Conservation (phyloP, 2,113 vertebrate genomes). For the Pogonocichla stellata region DNA sequence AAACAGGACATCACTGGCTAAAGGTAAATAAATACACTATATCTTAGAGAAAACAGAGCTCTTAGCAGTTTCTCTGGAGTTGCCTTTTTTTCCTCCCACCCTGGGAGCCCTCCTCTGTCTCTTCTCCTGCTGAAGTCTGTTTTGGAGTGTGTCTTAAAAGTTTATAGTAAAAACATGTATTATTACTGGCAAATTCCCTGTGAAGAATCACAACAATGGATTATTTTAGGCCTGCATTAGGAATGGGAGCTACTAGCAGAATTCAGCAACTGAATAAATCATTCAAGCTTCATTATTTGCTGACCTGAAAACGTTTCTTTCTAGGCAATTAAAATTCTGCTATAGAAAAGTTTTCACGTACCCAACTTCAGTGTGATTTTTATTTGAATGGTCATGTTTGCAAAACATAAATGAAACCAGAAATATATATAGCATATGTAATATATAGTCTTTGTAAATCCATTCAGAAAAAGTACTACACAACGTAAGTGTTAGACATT, state of each 20-base stretch:
- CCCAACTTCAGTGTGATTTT: not conserved
- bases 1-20: not conserved
- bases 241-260: not conserved
- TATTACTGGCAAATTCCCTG: not conserved
- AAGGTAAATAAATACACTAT: not conserved
- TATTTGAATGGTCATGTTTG: not conserved
- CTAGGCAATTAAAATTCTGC: slow-evolving; percentile 2
- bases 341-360: slow-evolving; percentile 1
- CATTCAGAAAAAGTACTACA: not conserved
- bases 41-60: not conserved
- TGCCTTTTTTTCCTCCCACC: not conserved
- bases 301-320: not conserved
- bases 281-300: not conserved
- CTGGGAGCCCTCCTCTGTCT: not conserved
- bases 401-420: not conserved
- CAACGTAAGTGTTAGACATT: not conserved
- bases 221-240: not conserved
- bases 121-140: not conserved
- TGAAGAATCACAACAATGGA: not conserved
- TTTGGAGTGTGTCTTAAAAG: not conserved
- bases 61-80: not conserved
- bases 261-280: not conserved
- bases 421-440: not conserved
- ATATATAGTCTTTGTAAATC: not conserved
- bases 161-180: not conserved